phyloP scores from a whole-genome alignment of 2,888 invertebrate genomes.

The Agapostemon virescens region DNA sequence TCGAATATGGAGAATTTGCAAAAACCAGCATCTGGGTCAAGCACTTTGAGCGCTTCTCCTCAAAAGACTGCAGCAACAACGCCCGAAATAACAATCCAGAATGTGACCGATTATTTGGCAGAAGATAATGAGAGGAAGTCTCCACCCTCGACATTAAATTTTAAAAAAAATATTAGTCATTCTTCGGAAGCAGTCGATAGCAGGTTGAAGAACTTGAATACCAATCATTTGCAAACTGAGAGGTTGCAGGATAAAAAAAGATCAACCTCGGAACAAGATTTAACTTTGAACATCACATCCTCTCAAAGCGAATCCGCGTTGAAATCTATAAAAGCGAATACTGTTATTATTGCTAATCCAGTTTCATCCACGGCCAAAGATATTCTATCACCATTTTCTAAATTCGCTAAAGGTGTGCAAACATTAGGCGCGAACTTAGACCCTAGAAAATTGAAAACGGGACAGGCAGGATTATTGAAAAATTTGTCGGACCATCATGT shows the following conservation, averaged over 20 bases:
- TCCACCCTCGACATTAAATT: conserved; percentile 83
- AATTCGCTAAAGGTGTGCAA: conserved; percentile 93
- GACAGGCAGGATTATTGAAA: conserved; percentile 70
- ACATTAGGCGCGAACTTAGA: conserved; percentile 92
- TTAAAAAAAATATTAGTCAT: conserved; percentile 86
- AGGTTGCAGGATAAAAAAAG: conserved; percentile 78
- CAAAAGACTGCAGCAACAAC: conserved; percentile 81
- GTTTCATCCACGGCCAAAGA: conserved; percentile 85
- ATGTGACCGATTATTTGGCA: conserved; percentile 60
- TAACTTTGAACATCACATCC: conserved; percentile 87
- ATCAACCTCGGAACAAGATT: conserved; percentile 85
- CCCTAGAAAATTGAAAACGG: conserved; percentile 86
- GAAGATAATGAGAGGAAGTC: conserved; percentile 78
- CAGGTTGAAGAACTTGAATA: conserved; percentile 62
- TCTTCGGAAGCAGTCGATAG: conserved; percentile 86
- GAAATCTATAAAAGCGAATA: conserved; percentile 83
- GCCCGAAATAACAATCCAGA: conserved; percentile 84
- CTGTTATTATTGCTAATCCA: conserved; percentile 85
- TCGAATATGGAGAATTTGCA: conserved; percentile 47
- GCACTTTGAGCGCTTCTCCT: conserved; percentile 70
- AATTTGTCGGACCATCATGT: conserved; percentile 78
- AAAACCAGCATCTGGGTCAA: conserved; percentile 59
- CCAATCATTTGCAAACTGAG: conserved; percentile 63
- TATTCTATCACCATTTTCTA: conserved; percentile 88
- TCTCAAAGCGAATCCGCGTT: conserved; percentile 91